Percentiles rank a stretch among this genome's conserved stretches.
Conservation (phyloP, 2,888 invertebrate genomes). For the Sinelater perroti region DNA sequence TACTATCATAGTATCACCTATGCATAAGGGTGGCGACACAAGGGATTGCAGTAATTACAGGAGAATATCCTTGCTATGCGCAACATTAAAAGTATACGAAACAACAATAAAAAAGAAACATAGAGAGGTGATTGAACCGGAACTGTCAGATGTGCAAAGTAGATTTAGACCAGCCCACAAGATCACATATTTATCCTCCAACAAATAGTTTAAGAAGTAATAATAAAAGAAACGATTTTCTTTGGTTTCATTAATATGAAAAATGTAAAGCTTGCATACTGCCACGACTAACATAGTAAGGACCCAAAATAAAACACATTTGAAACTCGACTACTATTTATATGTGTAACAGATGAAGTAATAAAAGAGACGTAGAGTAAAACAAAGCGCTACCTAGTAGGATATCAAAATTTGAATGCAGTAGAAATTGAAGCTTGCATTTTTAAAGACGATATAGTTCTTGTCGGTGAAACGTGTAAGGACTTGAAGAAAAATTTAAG, state of each 20-base stretch:
- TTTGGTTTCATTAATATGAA: neutral
- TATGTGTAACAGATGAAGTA: slow-evolving; percentile 1
- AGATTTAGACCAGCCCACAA: slow-evolving; percentile 28
- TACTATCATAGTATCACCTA: slow-evolving; percentile 29
- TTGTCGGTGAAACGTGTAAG: neutral
- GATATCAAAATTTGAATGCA: neutral
- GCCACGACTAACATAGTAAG: neutral
- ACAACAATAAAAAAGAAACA: slow-evolving; percentile 28
- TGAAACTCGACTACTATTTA: neutral
- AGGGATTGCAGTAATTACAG: slow-evolving; percentile 31
- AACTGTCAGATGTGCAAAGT: slow-evolving; percentile 26
- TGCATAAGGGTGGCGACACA: slow-evolving; percentile 32
- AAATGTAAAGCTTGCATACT: neutral
- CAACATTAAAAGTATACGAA: slow-evolving; percentile 21
- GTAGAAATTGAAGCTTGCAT: neutral
- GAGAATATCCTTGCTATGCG: slow-evolving; percentile 24
- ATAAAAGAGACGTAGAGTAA: neutral
- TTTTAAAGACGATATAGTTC: slow-evolving; percentile 1
- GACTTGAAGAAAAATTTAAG: neutral
- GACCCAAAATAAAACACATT: neutral
- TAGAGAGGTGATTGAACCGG: slow-evolving; percentile 7
- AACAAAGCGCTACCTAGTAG: neutral
- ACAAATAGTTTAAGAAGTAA: slow-evolving; percentile 22
- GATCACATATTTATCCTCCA: slow-evolving; percentile 19
- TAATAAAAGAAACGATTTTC: neutral